Evolutionary conservation across 2,797 vertebrate genomes (phyloP), one percentile per base, ranked within the genome.

Genomic region (Carapus acus): DNA sequence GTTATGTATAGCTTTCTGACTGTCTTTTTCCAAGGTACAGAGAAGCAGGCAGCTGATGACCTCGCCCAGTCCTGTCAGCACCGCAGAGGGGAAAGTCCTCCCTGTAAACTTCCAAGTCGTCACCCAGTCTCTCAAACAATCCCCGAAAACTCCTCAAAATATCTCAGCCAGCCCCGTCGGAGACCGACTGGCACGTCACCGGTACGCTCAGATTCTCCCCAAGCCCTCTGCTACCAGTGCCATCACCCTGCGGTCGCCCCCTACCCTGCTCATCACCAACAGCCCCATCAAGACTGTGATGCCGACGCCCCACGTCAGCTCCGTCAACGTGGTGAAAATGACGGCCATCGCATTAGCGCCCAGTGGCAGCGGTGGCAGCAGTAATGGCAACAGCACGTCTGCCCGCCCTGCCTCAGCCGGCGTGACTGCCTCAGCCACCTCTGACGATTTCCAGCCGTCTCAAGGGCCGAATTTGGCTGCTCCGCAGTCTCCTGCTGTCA

Each of bases 231-330:
- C 89, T 76, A 92, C 88, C 78, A 93, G 90, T 76, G 91, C 94
- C 46, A 93, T 99, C 87, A 94, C 96, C 39, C 91, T 99, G 78
- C 93, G 94, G 70, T 98, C 96, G 13, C 95, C 95, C 3, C 96
- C 93, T 0, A 97, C 95, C 6, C 88, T 99, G 67, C 95, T 99
- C 49, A 96, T 98, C 63, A 94, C 96, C 58, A 97, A 97, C 81
- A 99, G 96, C 80, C 96, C 96, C 69, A 94, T 99, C 71, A 99
- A 99, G 86, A 96, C 94, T 27, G 92, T 98, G 75, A 94, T 97
- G 74, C 93, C 94, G 59, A 90, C 89, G 27, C 86, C 93, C 47
- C 96, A 98, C 1, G 85, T 97, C 77, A 93, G 93, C 78, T 94
- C 94, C 8, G 87, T 97, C 66, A 98, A 97, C 7, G 93, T 99